Base-by-base conservation (phyloP, 2,888 invertebrate species). In the Gari tellinella region DNA sequence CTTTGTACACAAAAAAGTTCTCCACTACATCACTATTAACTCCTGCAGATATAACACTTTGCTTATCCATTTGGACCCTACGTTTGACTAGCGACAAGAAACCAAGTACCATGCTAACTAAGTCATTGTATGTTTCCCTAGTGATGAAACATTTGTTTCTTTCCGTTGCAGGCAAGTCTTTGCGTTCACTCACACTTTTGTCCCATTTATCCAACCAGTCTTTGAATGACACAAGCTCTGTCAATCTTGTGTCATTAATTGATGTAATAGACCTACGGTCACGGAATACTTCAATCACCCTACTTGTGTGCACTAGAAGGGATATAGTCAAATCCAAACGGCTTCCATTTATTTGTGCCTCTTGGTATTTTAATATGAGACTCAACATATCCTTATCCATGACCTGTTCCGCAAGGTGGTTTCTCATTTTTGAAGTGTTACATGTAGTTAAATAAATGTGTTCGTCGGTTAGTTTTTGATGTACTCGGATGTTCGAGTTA, bases 1-100 rank as follows among this genome's bases (percentile, higher is more conserved):
- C 62, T 61, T 40, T 69, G 69, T 19, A 60, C 55, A 40, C 69
- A 69, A 69, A 69, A 45, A 62, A 69, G 38, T 62, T 62, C 40
- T 69, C 62, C n/a, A 69, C 52, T 3, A 56, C 57, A 40, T 62
- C 69, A 62, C 69, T 62, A 26, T 69, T 69, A 1, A 69, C 5
- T 10, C 62, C 62, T 21, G 69, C 62, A 15, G 69, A 62, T n/a
- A 62, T 25, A 23, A 69, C 3, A 49, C 56, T 62, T 69, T 37
- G 53, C 14, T 49, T 23, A 12, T 63, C 53, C 5, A 48, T 41
- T 48, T 49, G 21, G 26, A 62, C 55, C 23, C 68, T 62, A 15
- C n/a, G n/a, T 51, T 69, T 43, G 31, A 56, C 56, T 25, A 69
- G 38, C 49, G 17, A 37, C 1, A 17, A 8, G 26, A 69, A 69